phyloP scores from a whole-genome alignment of 2,113 vertebrate species.

The Glaucomys volans region DNA sequence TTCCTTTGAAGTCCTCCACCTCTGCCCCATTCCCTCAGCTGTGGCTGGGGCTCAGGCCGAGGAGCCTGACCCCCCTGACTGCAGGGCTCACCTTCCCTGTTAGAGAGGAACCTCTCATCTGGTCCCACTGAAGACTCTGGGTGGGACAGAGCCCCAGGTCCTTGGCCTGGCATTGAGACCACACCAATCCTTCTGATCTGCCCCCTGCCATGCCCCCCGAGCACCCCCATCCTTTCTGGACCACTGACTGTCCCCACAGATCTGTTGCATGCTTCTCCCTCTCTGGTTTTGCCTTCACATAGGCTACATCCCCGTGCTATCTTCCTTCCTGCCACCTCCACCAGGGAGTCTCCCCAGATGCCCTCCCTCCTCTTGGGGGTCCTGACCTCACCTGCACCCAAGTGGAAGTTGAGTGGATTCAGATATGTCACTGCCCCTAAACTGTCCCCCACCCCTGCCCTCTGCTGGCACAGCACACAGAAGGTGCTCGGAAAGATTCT shows the following conservation, averaged over 20 bases:
- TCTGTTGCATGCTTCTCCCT: accelerated
- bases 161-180: not conserved
- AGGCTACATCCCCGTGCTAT: not conserved
- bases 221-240: not conserved
- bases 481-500: not conserved
- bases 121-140: not conserved
- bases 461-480: not conserved
- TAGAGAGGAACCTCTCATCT: not conserved
- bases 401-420: not conserved
- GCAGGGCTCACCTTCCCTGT: accelerated
- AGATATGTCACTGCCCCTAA: not conserved
- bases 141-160: not conserved
- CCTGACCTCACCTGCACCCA: not conserved
- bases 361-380: not conserved
- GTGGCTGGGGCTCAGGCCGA: not conserved
- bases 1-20: not conserved
- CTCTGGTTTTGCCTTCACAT: accelerated
- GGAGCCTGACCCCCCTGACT: not conserved
- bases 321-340: not conserved
- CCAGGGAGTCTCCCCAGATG: not conserved
- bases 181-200: not conserved
- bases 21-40: accelerated
- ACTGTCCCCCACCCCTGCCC: accelerated
- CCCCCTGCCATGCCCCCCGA: accelerated
- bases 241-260: accelerated